Evolutionary conservation across 2,888 invertebrate genomes (phyloP).

Genomic region (Cremastinae sp.): DNA sequence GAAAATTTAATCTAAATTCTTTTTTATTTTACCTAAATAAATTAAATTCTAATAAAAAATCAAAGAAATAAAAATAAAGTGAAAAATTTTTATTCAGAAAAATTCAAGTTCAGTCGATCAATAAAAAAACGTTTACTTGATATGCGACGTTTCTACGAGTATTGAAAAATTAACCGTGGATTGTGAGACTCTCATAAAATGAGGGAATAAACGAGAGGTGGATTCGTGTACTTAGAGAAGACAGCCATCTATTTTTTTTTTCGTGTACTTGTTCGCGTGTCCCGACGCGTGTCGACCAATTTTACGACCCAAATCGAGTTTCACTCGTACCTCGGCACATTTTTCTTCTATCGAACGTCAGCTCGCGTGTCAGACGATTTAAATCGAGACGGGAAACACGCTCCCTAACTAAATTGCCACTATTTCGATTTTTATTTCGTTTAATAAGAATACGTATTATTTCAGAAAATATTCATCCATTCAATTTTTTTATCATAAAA

Average conservation of each 20-base stretch:
- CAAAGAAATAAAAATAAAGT: no score
- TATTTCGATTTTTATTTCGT: background rate
- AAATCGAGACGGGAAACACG: background rate
- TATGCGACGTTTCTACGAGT: background rate
- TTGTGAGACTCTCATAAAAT: slow-evolving; percentile 1
- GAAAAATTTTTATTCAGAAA: no score
- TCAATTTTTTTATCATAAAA: no score
- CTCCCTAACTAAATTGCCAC: background rate
- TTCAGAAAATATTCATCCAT: no score
- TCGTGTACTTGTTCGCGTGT: background rate
- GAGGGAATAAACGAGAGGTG: slow-evolving; percentile 1
- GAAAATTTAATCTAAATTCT: no score
- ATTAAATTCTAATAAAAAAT: no score
- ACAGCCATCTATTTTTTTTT: background rate
- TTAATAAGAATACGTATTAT: no score
- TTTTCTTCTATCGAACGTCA: background rate
- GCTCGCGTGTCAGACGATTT: slow-evolving; percentile 20
- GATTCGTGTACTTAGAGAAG: background rate
- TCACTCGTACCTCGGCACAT: slow-evolving; percentile 16
- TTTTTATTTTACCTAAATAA: no score
- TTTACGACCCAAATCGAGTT: slow-evolving; percentile 34
- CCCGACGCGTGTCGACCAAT: slow-evolving; percentile 30
- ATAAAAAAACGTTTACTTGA: no score
- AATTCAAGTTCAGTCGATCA: no score
- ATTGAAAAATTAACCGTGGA: background rate